Evolutionary conservation across 2,888 invertebrate genomes (phyloP), one percentile per base, ranked within the genome.

Genomic region (Oscheius sp.): DNA sequence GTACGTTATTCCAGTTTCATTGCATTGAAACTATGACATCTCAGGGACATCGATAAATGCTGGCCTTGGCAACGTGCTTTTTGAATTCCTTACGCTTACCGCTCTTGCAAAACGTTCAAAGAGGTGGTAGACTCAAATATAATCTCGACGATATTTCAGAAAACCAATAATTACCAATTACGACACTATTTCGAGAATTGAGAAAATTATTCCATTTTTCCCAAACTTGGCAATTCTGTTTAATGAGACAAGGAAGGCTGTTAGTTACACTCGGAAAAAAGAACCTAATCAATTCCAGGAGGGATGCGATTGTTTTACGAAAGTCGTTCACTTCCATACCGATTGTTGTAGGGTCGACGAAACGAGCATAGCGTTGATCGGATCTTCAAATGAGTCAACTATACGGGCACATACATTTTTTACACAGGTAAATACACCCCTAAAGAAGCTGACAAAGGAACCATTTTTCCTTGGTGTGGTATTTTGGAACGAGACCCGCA

Each of bases 321-420:
- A 49, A 49, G n/a, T 5, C 6, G 16, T 64, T 9, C 12, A 12
- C 2, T 46, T 64, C 23, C 12, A 21, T 13, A 25, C 13, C 3
- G 27, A 64, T 25, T 64, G 64, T 23, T 64, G 64, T 46, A 13
- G 21, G 49, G 25, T 64, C 12, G 64, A 64, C 18, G 9, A 21
- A 25, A 25, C 12, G 2, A 16, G 25, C 2, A 46, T 64, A 16
- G 13, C 12, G 1, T 21, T 21, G 1, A 64, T 64, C 2, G 29
- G 18, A 6, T 13, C 9, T 16, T 27, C 43, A 18, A 64, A 64
- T 49, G 64, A 43, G 5, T n/a, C n/a, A n/a, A 46, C 64, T 23
- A 23, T 64, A 9, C 9, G 25, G 18, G 25, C 25, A 25, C 64
- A 64, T 46, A 45, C 45, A 6, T 64, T 16, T 43, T 64, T 45